Conservation (phyloP, 2,113 vertebrate genomes). For the Trachemys scripta region DNA sequence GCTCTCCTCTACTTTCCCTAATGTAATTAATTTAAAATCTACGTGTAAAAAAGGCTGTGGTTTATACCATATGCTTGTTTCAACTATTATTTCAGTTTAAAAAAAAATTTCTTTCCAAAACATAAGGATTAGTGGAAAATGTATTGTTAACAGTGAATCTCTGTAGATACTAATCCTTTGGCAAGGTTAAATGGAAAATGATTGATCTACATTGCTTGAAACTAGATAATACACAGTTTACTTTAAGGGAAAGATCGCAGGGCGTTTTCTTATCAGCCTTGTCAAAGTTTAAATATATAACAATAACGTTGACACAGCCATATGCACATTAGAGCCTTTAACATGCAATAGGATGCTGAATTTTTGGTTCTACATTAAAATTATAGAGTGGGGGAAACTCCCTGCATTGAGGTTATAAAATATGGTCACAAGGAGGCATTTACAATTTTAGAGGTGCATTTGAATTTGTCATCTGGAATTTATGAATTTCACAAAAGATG, state of each 20-base stretch:
- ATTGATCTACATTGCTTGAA: neutral
- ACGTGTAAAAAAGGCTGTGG: slow-evolving; percentile 67
- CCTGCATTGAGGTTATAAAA: neutral
- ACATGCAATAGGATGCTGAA: rapidly evolving
- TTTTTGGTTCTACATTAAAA: neutral
- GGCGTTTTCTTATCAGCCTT: neutral
- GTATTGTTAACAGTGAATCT: slow-evolving; percentile 61
- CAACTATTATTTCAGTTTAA: slow-evolving; percentile 67
- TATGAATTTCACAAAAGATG: neutral
- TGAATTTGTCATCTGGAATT: neutral
- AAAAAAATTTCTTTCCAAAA: slow-evolving; percentile 77
- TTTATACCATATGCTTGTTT: slow-evolving; percentile 83
- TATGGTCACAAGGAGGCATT: neutral
- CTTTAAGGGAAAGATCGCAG: neutral
- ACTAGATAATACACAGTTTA: neutral
- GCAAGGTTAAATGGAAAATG: slow-evolving; percentile 6
- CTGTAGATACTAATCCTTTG: slow-evolving; percentile 13
- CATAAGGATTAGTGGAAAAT: slow-evolving; percentile 70
- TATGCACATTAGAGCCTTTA: rapidly evolving
- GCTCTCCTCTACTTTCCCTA: slow-evolving; percentile 54
- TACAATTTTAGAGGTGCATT: neutral
- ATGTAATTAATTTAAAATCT: slow-evolving; percentile 80
- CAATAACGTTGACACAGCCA: neutral
- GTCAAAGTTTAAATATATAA: neutral
- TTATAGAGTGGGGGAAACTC: neutral